phyloP scores from a whole-genome alignment of 2,113 vertebrate species.

The Paratilapia polleni region DNA sequence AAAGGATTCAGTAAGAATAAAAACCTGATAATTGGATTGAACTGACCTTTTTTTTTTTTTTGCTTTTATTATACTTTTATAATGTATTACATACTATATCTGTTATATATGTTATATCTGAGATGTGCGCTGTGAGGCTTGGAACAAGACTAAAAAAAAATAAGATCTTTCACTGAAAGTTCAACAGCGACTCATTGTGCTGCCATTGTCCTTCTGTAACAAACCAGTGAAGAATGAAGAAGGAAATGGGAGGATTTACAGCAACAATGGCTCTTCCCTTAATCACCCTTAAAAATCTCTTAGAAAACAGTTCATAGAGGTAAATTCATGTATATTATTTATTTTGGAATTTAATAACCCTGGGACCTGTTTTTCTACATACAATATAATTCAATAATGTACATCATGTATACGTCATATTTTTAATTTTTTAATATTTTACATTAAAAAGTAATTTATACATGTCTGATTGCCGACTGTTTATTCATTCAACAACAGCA shows the following conservation, averaged over 20 bases:
- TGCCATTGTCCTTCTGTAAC: slow-evolving; percentile 8
- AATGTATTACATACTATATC: background rate
- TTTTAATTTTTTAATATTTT: background rate
- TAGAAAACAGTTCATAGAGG: background rate
- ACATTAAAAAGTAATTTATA: background rate
- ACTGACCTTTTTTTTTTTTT: background rate
- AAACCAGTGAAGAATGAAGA: background rate
- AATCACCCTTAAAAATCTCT: background rate
- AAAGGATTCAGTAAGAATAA: background rate
- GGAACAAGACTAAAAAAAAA: background rate
- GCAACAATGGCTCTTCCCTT: background rate
- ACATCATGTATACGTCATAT: background rate
- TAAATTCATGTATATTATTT: slow-evolving; percentile 18
- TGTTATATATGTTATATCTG: background rate
- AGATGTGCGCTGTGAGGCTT: background rate
- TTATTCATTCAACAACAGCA: background rate
- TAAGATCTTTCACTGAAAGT: background rate
- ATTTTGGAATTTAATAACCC: slow-evolving; percentile 5
- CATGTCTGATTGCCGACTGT: background rate
- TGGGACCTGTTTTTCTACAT: background rate
- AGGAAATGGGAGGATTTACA: background rate
- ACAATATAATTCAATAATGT: background rate
- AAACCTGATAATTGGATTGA: background rate
- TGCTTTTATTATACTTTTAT: background rate
- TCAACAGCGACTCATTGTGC: slow-evolving; percentile 6